These are phyloP conservation scores for Drosophila parthenogenetica DNA, from an alignment of 2,888 invertebrate genomes.

Conservation along the genomic window DNA sequence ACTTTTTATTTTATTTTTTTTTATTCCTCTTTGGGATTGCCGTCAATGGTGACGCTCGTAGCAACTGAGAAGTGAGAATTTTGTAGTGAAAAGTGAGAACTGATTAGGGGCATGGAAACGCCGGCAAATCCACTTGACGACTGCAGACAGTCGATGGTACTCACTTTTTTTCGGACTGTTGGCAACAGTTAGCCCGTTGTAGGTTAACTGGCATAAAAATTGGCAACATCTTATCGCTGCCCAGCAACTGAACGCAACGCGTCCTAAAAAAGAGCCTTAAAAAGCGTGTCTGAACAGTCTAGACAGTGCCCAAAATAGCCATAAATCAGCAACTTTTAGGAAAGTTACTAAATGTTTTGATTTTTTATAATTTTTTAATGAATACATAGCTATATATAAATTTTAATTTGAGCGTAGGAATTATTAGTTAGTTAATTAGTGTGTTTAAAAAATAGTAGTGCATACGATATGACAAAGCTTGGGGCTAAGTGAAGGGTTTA, in stretches of 20 bases:
- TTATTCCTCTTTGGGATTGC: slow-evolving; percentile 37
- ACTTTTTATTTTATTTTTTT: neutral
- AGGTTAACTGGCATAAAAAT: slow-evolving; percentile 10
- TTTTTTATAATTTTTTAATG: too few species aligned
- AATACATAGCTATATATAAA: too few species aligned
- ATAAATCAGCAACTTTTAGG: neutral
- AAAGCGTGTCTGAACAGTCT: neutral
- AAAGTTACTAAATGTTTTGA: too few species aligned
- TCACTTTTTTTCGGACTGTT: neutral
- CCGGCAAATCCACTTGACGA: slow-evolving; percentile 41
- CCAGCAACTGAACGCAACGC: slow-evolving; percentile 8
- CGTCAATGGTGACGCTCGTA: slow-evolving; percentile 11
- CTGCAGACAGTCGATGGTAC: slow-evolving; percentile 17
- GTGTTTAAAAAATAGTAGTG: too few species aligned
- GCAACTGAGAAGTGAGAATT: slow-evolving; percentile 14
- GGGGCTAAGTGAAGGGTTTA: neutral
- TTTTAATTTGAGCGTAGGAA: too few species aligned
- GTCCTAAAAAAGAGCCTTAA: slow-evolving; percentile 16
- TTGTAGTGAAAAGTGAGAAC: slow-evolving; percentile 2
- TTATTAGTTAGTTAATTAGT: too few species aligned
- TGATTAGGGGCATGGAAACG: slow-evolving; percentile 50
- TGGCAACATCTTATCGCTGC: slow-evolving; percentile 59
- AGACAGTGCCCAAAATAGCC: slow-evolving; percentile 1
- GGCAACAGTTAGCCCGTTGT: neutral
- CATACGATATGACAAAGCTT: neutral